phyloP scores from a whole-genome alignment of 2,113 vertebrate genomes.

The Corythaixoides concolor region DNA sequence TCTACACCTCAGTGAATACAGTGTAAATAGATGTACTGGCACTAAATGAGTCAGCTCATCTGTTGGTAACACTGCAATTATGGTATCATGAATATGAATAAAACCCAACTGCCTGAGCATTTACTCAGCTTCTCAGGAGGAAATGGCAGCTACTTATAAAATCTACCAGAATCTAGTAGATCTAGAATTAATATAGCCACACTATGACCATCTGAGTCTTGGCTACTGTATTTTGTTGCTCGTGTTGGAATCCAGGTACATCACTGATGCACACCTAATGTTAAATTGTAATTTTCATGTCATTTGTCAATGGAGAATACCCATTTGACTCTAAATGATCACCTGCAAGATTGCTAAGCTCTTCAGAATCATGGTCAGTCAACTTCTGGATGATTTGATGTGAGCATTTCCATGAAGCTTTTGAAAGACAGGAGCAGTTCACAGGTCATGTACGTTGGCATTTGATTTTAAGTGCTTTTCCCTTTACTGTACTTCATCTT shows the following conservation, averaged over 20 bases:
- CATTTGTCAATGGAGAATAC: background rate
- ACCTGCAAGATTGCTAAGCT: background rate
- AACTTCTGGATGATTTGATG: background rate
- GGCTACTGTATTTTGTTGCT: background rate
- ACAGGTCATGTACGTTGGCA: background rate
- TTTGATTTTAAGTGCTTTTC: background rate
- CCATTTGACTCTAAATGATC: background rate
- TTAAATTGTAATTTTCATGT: background rate
- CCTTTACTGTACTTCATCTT: background rate
- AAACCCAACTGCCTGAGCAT: background rate
- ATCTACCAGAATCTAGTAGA: background rate
- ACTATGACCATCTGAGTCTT: background rate
- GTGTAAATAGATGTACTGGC: background rate
- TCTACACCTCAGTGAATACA: background rate
- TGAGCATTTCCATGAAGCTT: background rate
- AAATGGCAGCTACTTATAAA: background rate
- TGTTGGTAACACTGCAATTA: background rate
- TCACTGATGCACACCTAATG: background rate
- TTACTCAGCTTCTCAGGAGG: background rate
- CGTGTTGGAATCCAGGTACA: background rate
- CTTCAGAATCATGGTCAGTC: background rate
- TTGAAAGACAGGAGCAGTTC: background rate
- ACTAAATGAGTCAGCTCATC: background rate
- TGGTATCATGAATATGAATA: background rate
- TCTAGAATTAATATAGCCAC: background rate